Evolutionary conservation across 2,113 vertebrate species (phyloP), one percentile per base, ranked within the genome.

Genomic region (Ovis canadensis): DNA sequence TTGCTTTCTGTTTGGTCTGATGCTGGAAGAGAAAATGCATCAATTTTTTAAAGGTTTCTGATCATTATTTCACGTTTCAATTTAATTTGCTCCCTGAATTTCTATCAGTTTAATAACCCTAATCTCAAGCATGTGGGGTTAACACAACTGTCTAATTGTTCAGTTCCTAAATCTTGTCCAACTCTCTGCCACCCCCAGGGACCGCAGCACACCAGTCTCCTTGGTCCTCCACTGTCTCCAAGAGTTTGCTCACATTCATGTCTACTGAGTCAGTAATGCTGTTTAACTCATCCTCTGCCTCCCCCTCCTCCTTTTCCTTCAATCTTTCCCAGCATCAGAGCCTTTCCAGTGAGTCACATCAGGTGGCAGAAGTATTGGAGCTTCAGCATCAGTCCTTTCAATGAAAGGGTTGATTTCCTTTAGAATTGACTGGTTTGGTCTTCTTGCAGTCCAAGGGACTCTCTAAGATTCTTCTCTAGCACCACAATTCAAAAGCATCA

Each of bases 41-140:
- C 25, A 9, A 21, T 64, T 90, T 57, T 13, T 36, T 84, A 91
- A 97, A 77, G 2, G 1, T 33, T 94, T 95, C 45, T 96, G 67
- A 33, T 77, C 85, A 59, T 85, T 90, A 89, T 87, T 97, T 97
- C 67, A 52, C 82, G 17, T 92, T 95, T 90, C 43, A 57, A 12
- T 62, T 96, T 54, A 83, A 59, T 52, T 77, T 92, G 15, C 23
- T 88, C 9, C 23, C 52, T 84, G 55, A 81, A 40, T 91, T 91
- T 90, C 29, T 54, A 96, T 92, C 31, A 52, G 17, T 50, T 50
- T 96, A 88, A 43, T 67, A 94, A 91, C 17, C 43, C 23, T 29
- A 78, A 45, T 71, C 54, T 81, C 80, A 90, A 87, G 23, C 43
- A 12, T 50, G 27, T 64, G 84, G 29, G 25, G 27, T 95, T 92